Conservation (phyloP, 2,888 invertebrate species). For the Drosophila stalkeri region DNA sequence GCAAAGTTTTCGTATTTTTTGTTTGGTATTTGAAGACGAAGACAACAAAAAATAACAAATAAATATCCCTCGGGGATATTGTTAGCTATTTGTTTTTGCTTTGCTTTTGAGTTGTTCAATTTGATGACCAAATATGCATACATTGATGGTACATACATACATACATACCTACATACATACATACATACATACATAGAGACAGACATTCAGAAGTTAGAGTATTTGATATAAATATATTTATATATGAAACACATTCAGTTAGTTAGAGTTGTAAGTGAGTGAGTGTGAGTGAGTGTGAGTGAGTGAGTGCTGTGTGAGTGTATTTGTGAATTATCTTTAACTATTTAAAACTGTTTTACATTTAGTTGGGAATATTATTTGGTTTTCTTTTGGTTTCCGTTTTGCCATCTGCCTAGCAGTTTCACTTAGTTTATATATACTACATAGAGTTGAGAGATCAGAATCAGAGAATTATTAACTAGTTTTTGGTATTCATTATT, state of each 20-base stretch:
- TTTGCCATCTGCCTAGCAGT: constrained; percentile 38
- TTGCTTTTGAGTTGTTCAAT: constrained; percentile 44
- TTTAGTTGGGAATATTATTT: constrained; percentile 39
- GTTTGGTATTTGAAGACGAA: constrained; percentile 21
- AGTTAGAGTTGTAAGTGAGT: constrained; percentile 37
- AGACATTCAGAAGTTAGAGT: constrained; percentile 46
- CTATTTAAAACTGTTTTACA: constrained; percentile 57
- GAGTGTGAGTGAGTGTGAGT: constrained; percentile 14
- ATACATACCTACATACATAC: constrained; percentile 35
- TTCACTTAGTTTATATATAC: constrained; percentile 19
- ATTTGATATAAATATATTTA: constrained; percentile 36
- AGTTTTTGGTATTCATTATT: constrained; percentile 19
- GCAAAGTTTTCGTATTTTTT: neutral
- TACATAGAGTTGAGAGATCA: constrained; percentile 35
- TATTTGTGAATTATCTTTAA: constrained; percentile 37
- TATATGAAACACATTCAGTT: constrained; percentile 65
- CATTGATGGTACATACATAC: constrained; percentile 35
- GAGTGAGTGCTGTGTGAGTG: constrained; percentile 17
- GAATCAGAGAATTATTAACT: constrained; percentile 34
- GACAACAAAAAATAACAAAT: neutral
- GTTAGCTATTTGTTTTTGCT: constrained; percentile 29
- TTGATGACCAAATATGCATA: constrained; percentile 70
- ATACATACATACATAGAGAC: constrained; percentile 27
- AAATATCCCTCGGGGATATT: constrained; percentile 43
- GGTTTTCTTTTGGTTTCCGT: neutral